Conservation (phyloP, 2,113 vertebrate species). For the Pimephales promelas region DNA sequence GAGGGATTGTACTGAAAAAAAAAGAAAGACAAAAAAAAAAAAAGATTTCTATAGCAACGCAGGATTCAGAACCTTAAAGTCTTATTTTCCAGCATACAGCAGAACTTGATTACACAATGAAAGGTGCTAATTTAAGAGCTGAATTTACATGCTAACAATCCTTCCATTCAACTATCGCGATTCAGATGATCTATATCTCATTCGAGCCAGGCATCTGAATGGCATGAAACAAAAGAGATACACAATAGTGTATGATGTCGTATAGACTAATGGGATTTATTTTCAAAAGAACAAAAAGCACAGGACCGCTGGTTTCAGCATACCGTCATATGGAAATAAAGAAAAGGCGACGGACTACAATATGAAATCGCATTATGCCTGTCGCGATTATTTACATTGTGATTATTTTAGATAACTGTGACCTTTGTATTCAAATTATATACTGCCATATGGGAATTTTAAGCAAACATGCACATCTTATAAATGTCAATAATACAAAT, state of each 20-base stretch:
- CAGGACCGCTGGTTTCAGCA: not conserved
- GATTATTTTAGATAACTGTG: not conserved
- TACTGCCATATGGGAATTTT: not conserved
- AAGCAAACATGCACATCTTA: not conserved
- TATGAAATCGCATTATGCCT: not conserved
- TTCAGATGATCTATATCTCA: slow-evolving; percentile 29
- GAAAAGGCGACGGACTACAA: not conserved
- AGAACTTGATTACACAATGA: slow-evolving; percentile 46
- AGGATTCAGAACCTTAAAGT: slow-evolving; percentile 46
- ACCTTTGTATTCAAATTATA: not conserved
- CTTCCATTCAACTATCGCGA: slow-evolving; percentile 27
- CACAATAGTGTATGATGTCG: slow-evolving; percentile 29
- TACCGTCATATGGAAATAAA: not conserved
- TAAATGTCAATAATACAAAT: not conserved
- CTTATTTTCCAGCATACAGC: slow-evolving; percentile 48
- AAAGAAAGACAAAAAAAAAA: not conserved
- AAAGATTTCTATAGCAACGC: slow-evolving; percentile 50
- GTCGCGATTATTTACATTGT: not conserved
- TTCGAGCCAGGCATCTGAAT: slow-evolving; percentile 21
- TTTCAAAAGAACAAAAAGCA: slow-evolving; percentile 31
- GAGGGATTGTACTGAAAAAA: slow-evolving; percentile 46
- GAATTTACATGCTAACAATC: slow-evolving; percentile 46
- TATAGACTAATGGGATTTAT: slow-evolving; percentile 38
- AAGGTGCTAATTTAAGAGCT: slow-evolving; percentile 51
- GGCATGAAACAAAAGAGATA: slow-evolving; percentile 46